Base-by-base conservation (phyloP, 2,797 vertebrate genomes). In the Notoglanidium macrostoma region DNA sequence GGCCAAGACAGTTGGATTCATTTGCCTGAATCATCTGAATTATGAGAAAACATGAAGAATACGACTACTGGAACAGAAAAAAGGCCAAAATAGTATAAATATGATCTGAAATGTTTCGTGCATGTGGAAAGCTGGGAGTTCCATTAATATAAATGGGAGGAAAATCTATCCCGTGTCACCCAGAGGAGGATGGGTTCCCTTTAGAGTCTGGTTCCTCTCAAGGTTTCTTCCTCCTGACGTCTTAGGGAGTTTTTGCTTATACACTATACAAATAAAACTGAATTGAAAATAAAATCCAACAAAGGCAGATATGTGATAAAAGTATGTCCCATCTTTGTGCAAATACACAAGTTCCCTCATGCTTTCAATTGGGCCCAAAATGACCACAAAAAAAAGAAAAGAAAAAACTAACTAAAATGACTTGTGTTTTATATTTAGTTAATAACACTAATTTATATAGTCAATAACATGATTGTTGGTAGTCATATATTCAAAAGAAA, bases 311-410 rank as follows among this genome's bases (percentile, higher is more conserved):
- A 8, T 46, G 51, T 19, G 32, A 23, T 70, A 57, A 46, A 59
- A 79, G 44, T 51, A 44, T 44, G 32, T 29, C 80, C 32, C 51
- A 59, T 80, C 63, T n/a, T 72, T 83, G 21, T 76, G 26, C 44
- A 87, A 55, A 87, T 32, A 87, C 32, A 78, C 51, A 83, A 54
- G 21, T 73, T 81, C 8, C 44, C 29, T 72, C 29, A 35, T 79
- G 23, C 46, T 15, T 35, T 32, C 67, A 26, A n/a, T 55, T 87
- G 26, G 11, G 8, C 55, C 46, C 1, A 63, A 73, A 70, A n/a
- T 57, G 26, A 49, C 19, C 54, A 73, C 46, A 79, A 26, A 17
- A 63, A 79, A 1, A 70, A 19, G n/a, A 26, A 32, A 35, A 74
- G 26, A 86, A 68, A 82, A 80, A 2, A 83, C 19, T 2, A 15